Base-by-base conservation (phyloP, 2,113 vertebrate genomes). In the Struthio camelus region DNA sequence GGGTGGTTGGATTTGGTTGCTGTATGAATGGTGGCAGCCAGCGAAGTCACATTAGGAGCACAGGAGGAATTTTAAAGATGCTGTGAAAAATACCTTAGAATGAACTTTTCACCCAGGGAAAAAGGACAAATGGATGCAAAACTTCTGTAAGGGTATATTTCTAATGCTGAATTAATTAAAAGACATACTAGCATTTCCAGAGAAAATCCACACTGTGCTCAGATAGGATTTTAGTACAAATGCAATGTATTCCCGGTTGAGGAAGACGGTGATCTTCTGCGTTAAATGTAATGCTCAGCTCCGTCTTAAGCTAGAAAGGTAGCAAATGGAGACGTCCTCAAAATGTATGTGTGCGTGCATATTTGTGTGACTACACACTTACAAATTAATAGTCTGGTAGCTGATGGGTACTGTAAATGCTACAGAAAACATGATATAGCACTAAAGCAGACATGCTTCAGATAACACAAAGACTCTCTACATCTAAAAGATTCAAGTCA, bases 391-490 rank as follows among this genome's bases (percentile, higher is more conserved):
- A 93, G 56, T 64, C 89, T 87, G 88, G 90, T 84, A 95, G 87
- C 75, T 94, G 94, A 93, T 61, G 38, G 34, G 27, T 62, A 83
- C 40, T 90, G 85, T 81, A 94, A 92, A 78, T 89, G 70, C 70
- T 71, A 75, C 76, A 85, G 86, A 95, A 91, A 91, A 51, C 80
- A 96, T 67, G 72, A 94, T 90, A 87, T 10, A 93, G 89, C 25
- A 73, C 83, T 82, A 89, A 95, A 80, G 64, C 58, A 96, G 93
- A 75, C 69, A 89, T 62, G 53, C 79, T 96, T 96, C 96, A 90
- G 75, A 58, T 80, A 94, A 88, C 79, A 94, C 62, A 96, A 90
- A 95, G 89, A 62, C 66, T 91, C 83, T 85, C 53, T 69, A 87
- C n/a, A 80, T 80, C 42, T 62, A 85, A 91, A 94, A 88, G 85